These are phyloP conservation scores for Pungitius pungitius DNA, from an alignment of 2,113 vertebrate genomes.

Conservation along the genomic window DNA sequence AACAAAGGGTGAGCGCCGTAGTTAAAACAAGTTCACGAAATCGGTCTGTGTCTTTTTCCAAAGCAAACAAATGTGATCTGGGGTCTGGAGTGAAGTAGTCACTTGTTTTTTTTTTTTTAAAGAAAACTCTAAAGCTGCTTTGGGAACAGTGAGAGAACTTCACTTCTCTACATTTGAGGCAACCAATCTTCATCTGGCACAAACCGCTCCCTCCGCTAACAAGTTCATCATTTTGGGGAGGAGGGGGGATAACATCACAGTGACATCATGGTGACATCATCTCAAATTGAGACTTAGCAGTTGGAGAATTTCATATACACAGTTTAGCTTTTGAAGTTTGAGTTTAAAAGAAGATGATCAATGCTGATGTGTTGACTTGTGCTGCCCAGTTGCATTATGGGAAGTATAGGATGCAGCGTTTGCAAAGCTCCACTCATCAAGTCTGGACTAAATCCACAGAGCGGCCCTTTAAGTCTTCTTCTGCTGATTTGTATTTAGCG, in stretches of 20 bases:
- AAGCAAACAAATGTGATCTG: slow-evolving; percentile 15
- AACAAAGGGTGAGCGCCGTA: not conserved
- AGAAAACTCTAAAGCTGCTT: not conserved
- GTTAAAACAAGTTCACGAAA: not conserved
- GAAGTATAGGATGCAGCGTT: not conserved
- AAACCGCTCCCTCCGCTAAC: not conserved
- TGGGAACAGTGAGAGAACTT: slow-evolving; percentile 17
- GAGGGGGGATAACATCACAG: no score
- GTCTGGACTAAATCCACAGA: not conserved
- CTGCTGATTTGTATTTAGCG: not conserved
- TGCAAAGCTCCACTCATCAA: not conserved
- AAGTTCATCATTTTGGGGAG: not conserved
- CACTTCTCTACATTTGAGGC: not conserved
- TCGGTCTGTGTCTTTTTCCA: slow-evolving; percentile 1
- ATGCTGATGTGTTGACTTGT: not conserved
- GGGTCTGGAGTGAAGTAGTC: not conserved
- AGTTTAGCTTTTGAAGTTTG: not conserved
- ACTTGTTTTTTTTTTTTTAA: slow-evolving; percentile 2
- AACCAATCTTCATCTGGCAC: not conserved
- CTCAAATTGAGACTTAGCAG: not conserved
- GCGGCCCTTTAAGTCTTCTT: not conserved
- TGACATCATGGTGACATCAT: not conserved
- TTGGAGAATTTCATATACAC: no score
- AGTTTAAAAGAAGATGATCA: not conserved
- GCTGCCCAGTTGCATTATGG: not conserved